Base-by-base conservation (phyloP, 1,140 invertebrate species). In the Drosophila kanapiae region DNA sequence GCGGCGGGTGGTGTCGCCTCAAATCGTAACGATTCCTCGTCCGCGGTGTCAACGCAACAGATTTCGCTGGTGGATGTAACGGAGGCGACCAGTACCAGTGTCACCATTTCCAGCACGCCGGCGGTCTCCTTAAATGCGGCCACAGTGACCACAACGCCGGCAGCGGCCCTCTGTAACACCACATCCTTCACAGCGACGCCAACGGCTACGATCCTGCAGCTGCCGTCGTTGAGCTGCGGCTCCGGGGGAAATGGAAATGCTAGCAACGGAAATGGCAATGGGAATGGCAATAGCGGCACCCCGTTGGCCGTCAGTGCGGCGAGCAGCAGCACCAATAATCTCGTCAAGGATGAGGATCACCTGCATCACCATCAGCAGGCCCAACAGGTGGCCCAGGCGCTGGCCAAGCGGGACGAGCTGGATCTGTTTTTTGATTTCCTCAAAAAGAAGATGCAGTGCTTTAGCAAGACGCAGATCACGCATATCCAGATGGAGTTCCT, bases 391-490 rank as follows among this genome's bases (percentile, higher is more conserved):
- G 65, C 59, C 42, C 70, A 71, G 45, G 80, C 83, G 29, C 54
- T 82, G 40, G 76, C 83, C 51, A 84, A 85, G 35, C 78, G 88
- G 0, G 91, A 92, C 9, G 91, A 92, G 33, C 77, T 92, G 5
- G 91, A 92, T 75, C 61, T 92, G 40, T 92, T 92, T 42, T 92
- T 92, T 47, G 91, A 92, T 29, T 92, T 92, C 14, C 82, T 92
- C 14, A 92, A 92, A 37, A 92, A 92, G 70, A 92, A 92, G 62
- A 92, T 92, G 53, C 91, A 92, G 70, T 83, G 69, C 51, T 91
- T 92, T 40, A 80, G 82, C 49, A 90, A 87, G 23, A 81, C 83
- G 11, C 88, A 92, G 49, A 91, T 92, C 18, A 92, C 91, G 51
- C 75, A 90, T 60, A 92, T 92, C 51, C 91, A 92, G 63, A 86